A percentile compares a stretch with the other conserved stretches of the same genome.
Conservation (phyloP, 2,113 vertebrate species). For the Xiphophorus hellerii region DNA sequence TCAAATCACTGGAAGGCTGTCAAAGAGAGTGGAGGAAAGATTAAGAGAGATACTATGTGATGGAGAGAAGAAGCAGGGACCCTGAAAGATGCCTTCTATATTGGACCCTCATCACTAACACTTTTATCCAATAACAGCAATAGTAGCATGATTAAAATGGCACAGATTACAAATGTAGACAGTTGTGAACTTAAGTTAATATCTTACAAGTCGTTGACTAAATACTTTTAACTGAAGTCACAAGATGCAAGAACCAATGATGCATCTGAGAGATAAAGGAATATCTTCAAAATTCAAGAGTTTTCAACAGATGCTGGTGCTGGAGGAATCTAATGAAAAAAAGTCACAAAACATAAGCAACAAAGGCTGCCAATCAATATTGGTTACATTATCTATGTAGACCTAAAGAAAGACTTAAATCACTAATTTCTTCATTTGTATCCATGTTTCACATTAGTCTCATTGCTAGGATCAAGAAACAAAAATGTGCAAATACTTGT, state of each 20-base stretch:
- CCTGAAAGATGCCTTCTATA: conserved; percentile 26
- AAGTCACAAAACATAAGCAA: not conserved
- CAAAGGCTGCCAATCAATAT: not conserved
- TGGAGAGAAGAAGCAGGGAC: conserved; percentile 51
- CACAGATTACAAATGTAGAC: conserved; percentile 50
- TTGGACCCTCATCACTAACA: conserved; percentile 32
- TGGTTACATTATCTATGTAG: not conserved
- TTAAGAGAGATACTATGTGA: conserved; percentile 55
- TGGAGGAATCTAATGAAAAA: conserved; percentile 3
- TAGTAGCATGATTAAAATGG: conserved; percentile 35
- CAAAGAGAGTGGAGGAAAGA: conserved; percentile 58
- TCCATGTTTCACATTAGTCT: not conserved
- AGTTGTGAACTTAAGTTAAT: conserved; percentile 32
- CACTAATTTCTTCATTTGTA: not conserved
- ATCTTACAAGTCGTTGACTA: conserved; percentile 22
- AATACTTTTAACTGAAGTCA: conserved; percentile 23
- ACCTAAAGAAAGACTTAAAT: not conserved
- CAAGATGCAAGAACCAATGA: conserved; percentile 15
- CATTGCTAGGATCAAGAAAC: not conserved
- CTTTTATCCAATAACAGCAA: conserved; percentile 41
- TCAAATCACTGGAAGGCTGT: conserved; percentile 66
- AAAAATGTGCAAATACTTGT: not conserved
- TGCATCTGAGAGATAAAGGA: conserved; percentile 1
- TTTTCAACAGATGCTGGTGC: conserved; percentile 7
- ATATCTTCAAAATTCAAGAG: not conserved